Evolutionary conservation across 1,140 invertebrate genomes (phyloP), one percentile per base, ranked within the genome.

Genomic region (Musca vetustissima): DNA sequence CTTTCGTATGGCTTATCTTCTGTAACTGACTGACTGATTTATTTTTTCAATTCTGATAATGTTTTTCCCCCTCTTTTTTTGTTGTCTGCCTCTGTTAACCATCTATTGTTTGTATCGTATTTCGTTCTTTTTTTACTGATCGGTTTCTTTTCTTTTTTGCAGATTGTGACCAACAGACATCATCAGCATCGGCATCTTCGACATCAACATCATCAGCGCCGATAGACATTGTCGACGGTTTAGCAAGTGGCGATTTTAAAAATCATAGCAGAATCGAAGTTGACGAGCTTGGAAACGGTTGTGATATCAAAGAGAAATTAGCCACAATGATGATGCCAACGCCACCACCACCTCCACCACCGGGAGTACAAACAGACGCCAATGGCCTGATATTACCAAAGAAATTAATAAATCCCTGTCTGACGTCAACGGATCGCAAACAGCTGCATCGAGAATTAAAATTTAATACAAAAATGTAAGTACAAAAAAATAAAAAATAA

Each of bases 381-480:
- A 91, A 93, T 69, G 91, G 91, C 21, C 86, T 95, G 7, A 94
- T 96, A 77, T 84, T 94, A 71, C 94, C 94, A 52, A 89, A 90
- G 76, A 94, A 95, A 80, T 85, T 93, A 64, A 87, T 88, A 69
- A 96, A 96, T 84, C 94, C 94, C 28, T 94, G 92, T 80, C 80
- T 94, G 25, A 91, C 91, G 70, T 94, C 91, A 15, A 86, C 84
- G 1, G 92, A 92, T 75, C 87, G 92, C 72, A 91, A 94, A 84
- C 92, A 94, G 73, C 85, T 97, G 66, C 94, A 95, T 79, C 88
- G 90, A 72, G 94, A 97, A 80, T 84, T 97, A 53, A 84, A 94
- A 72, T 93, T 95, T 75, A 96, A 96, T 84, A 92, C 95, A 78
- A 95, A 93, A 90, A 89, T 93, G 94, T 96, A 84, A 89, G 91